Conservation (phyloP, 2,888 invertebrate genomes). For the Masnerella sp. region DNA sequence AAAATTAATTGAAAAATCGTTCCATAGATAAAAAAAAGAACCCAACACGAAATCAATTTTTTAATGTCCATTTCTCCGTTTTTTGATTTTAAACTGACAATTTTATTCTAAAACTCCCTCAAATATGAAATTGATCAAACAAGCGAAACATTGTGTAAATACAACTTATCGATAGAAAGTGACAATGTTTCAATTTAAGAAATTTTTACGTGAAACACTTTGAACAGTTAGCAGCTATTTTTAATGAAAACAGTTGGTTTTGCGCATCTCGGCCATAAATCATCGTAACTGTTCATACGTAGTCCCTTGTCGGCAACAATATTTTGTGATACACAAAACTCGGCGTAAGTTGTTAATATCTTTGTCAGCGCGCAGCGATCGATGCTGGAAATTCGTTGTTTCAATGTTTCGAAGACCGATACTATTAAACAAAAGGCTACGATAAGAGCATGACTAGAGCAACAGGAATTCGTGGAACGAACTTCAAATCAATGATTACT, state of each 20-base stretch:
- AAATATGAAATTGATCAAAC: too few species aligned
- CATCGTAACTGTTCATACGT: conserved; percentile 5
- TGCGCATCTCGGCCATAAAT: conserved; percentile 2
- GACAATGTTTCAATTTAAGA: conserved; percentile 21
- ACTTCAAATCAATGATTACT: conserved; percentile 53
- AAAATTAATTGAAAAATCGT: too few species aligned
- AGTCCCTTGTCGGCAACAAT: conserved; percentile 27
- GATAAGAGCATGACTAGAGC: conserved; percentile 47
- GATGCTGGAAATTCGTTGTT: conserved; percentile 43
- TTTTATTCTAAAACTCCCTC: too few species aligned
- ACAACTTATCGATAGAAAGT: too few species aligned
- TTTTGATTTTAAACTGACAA: too few species aligned
- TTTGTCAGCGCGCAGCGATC: conserved; percentile 25
- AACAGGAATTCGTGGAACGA: conserved; percentile 44
- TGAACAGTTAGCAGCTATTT: neutral
- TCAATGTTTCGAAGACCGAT: conserved; percentile 38
- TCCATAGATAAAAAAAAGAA: too few species aligned
- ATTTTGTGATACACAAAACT: conserved; percentile 36
- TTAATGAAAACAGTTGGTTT: conserved; percentile 16
- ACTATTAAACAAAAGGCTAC: conserved; percentile 46
- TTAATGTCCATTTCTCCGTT: too few species aligned
- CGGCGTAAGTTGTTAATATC: conserved; percentile 41
- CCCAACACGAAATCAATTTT: too few species aligned
- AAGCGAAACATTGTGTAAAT: too few species aligned
- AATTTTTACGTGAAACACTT: conserved; percentile 9